Conservation (phyloP, 2,797 vertebrate species). For the Leptatherina wallacei region DNA sequence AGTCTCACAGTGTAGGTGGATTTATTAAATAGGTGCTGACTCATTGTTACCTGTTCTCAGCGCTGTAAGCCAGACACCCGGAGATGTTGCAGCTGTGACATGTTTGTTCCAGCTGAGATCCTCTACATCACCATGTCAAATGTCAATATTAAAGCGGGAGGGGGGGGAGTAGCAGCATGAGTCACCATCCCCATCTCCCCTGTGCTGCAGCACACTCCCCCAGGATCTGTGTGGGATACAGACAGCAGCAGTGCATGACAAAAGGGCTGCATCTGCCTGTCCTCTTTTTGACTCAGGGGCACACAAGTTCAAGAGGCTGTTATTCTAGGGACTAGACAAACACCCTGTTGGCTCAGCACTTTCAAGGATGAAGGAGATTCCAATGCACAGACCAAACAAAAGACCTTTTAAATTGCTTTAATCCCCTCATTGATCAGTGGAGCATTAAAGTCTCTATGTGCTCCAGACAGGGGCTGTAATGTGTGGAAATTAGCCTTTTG, state of each 20-base stretch:
- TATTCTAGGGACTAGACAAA: slow-evolving; percentile 21
- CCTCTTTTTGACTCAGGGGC: slow-evolving; percentile 33
- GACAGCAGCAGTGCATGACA: slow-evolving; percentile 19
- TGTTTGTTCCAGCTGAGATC: slow-evolving; percentile 69
- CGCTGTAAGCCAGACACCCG: slow-evolving; percentile 25
- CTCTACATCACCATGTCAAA: slow-evolving; percentile 64
- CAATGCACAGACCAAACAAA: slow-evolving; percentile 50
- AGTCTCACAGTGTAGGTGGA: slow-evolving; percentile 58
- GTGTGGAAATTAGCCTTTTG: slow-evolving; percentile 45
- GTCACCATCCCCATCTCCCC: slow-evolving; percentile 52
- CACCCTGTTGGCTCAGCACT: slow-evolving; percentile 37
- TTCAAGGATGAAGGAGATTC: slow-evolving; percentile 55
- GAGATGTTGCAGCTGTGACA: slow-evolving; percentile 54
- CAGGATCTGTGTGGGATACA: slow-evolving; percentile 32
- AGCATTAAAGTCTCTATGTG: slow-evolving; percentile 62
- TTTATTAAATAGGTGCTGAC: slow-evolving; percentile 72
- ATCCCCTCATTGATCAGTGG: slow-evolving; percentile 69
- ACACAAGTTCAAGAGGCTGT: slow-evolving; percentile 24
- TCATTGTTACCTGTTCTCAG: slow-evolving; percentile 69
- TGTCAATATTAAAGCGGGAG: slow-evolving; percentile 53
- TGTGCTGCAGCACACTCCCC: slow-evolving; percentile 30
- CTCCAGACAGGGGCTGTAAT: slow-evolving; percentile 38
- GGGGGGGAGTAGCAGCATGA: slow-evolving; percentile 42
- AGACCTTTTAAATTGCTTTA: slow-evolving; percentile 59
- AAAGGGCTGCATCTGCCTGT: slow-evolving; percentile 26